Evolutionary conservation across 2,888 invertebrate genomes (phyloP), one percentile per base, ranked within the genome.

Genomic region (Polydrusus pterygomalis): DNA sequence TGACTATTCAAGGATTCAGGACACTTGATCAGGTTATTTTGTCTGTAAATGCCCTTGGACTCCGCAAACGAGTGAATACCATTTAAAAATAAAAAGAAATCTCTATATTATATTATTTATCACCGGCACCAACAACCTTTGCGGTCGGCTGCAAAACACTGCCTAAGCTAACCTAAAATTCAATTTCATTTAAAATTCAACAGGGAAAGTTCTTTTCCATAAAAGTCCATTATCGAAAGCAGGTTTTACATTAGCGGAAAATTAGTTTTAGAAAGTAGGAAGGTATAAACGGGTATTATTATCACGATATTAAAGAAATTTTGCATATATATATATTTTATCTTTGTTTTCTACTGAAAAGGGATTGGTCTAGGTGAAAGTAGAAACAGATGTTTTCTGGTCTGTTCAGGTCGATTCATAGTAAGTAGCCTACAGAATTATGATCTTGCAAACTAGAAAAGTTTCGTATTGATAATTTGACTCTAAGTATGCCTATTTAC

Each of bases 191-290:
- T 58, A 34, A 58, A 58, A 58, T 34, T 15, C 8, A 58, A 58
- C 34, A 9, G 8, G 34, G 58, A 34, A 58, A 56, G n/a, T 34
- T 58, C 15, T 38, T 15, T 34, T 58, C 34, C 15, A 54, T 3
- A 58, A n/a, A 38, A 15, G 13, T 8, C 34, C 34, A 5, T 11
- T 58, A 58, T 30, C 15, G 34, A 34, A 38, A 58, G 5, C 15
- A 58, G 20, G 34, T 58, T 58, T 38, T 34, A 34, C 58, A 34
- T 58, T 38, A 15, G 58, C 34, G 34, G 34, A 58, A 34, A 58
- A 58, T 58, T 34, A 34, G 34, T 58, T 34, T 34, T 13, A 58
- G 54, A 54, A 54, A 54, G 30, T 54, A n/a, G 30, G 30, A 25
- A 25, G 10, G 8, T 20, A 2, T 58, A 58, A 34, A 58, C 34